Evolutionary conservation across 2,113 vertebrate genomes (phyloP), one percentile per base, ranked within the genome.

Genomic region (Todiramphus saurophagus): DNA sequence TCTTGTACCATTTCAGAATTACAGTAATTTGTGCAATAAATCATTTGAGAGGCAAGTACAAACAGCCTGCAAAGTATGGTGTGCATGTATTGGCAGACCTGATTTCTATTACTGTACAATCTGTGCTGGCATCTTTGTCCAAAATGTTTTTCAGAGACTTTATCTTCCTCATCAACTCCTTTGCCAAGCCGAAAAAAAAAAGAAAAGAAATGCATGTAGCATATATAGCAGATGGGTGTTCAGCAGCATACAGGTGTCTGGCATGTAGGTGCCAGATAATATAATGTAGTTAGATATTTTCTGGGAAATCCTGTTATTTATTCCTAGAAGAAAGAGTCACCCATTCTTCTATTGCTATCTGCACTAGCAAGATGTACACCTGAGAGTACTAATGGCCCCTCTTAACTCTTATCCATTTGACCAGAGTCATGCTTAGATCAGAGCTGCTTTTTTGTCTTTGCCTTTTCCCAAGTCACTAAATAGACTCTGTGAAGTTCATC

Each of bases 71-170:
- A 64, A 73, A 82, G 14, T 53, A 66, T 84, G 60, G 68, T 77
- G 73, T 69, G 41, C 55, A 30, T 70, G 58, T 77, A 74, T 83
- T 96, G 95, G 89, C 94, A 96, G 75, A 84, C 69, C 39, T 92
- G 85, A 21, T 94, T 60, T 93, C 81, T 89, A 91, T 91, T 90
- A 87, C 85, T 93, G 83, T 92, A 90, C 94, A 97, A 90, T 95
- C 95, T 97, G 96, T 96, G 90, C 95, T 97, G 92, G 89, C 73
- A 94, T 88, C 83, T 92, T 66, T 83, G 78, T 93, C 94, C 87
- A 93, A 83, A 96, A 86, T 88, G 86, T 94, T 96, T 96, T 95
- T 63, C 81, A 84, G 84, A 93, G 81, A 91, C 50, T 81, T 93
- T 91, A 60, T 92, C 93, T 96, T 96, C 81, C 73, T 93, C 93